Conservation (phyloP, 2,888 invertebrate species). For the Drymonia ruficornis region DNA sequence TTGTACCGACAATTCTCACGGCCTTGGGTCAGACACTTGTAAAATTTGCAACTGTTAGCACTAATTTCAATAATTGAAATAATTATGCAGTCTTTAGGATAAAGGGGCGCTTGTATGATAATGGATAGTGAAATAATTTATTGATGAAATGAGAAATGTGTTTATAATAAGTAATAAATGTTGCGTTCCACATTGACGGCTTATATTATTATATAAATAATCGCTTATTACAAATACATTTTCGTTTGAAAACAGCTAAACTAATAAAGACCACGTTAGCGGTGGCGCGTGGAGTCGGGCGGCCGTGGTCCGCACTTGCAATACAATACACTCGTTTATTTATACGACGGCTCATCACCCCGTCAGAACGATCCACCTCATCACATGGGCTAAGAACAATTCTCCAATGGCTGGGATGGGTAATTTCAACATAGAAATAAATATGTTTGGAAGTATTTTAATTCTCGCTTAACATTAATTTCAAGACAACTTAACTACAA, state of each 20-base stretch:
- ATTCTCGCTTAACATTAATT: slow-evolving; percentile 9
- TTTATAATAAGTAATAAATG: slow-evolving; percentile 5
- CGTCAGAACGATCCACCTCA: background rate
- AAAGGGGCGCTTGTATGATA: background rate
- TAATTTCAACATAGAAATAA: background rate
- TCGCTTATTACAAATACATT: slow-evolving; percentile 6
- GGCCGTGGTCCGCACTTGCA: background rate
- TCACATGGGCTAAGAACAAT: background rate
- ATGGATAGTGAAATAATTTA: background rate
- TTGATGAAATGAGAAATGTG: slow-evolving; percentile 6
- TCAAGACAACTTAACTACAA: too few species aligned
- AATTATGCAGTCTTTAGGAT: background rate
- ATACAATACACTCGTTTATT: too few species aligned
- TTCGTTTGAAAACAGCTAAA: slow-evolving; percentile 1
- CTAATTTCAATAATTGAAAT: background rate
- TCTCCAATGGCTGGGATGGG: background rate
- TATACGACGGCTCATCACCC: background rate
- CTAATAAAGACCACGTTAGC: background rate
- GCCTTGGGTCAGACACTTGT: slow-evolving; percentile 23
- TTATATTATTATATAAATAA: background rate
- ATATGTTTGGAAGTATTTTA: background rate
- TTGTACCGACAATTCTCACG: slow-evolving; percentile 26
- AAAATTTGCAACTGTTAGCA: slow-evolving; percentile 43
- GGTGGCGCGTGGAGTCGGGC: background rate
- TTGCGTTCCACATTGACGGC: background rate